A percentile compares a stretch with the other conserved stretches of the same genome.
phyloP scores from a whole-genome alignment of 2,113 vertebrate genomes.

The Paralichthys olivaceus region DNA sequence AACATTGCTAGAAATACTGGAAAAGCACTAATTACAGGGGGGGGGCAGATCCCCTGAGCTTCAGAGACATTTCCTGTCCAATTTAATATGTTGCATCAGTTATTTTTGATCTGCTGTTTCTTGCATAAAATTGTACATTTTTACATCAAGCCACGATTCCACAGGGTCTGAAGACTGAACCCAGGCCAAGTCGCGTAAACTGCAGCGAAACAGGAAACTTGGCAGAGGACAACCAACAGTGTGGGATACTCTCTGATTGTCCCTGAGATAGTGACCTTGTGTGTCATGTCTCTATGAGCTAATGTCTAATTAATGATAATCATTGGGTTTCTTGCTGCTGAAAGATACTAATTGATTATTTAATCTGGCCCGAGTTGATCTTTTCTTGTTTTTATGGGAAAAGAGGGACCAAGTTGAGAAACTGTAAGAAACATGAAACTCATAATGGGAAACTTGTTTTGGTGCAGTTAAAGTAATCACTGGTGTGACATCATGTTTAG shows the following conservation, averaged over 20 bases:
- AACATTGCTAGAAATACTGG: slow-evolving; percentile 69
- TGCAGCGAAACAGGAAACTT: slow-evolving; percentile 31
- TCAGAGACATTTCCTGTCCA: slow-evolving; percentile 77
- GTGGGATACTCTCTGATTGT: slow-evolving; percentile 41
- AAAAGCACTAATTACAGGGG: slow-evolving; percentile 78
- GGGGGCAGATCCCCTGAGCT: slow-evolving; percentile 66
- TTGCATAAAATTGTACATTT: slow-evolving; percentile 64
- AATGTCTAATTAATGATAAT: slow-evolving; percentile 53
- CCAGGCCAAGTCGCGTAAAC: slow-evolving; percentile 38
- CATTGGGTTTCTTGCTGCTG: slow-evolving; percentile 21
- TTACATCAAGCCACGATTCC: slow-evolving; percentile 64
- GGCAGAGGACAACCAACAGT: slow-evolving; percentile 19
- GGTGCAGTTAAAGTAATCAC: not conserved
- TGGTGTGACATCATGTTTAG: not conserved
- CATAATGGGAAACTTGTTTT: not conserved
- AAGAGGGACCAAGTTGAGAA: not conserved
- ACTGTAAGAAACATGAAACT: slow-evolving; percentile 1
- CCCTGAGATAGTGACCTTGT: slow-evolving; percentile 36
- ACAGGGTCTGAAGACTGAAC: slow-evolving; percentile 48
- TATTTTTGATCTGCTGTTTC: slow-evolving; percentile 73
- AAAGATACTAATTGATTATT: slow-evolving; percentile 53
- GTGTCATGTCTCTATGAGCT: slow-evolving; percentile 25
- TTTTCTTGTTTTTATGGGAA: slow-evolving; percentile 16
- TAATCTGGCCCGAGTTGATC: slow-evolving; percentile 1
- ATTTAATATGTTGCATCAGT: slow-evolving; percentile 80